phyloP scores from a whole-genome alignment of 2,797 vertebrate genomes.

The Clarias fuscus region DNA sequence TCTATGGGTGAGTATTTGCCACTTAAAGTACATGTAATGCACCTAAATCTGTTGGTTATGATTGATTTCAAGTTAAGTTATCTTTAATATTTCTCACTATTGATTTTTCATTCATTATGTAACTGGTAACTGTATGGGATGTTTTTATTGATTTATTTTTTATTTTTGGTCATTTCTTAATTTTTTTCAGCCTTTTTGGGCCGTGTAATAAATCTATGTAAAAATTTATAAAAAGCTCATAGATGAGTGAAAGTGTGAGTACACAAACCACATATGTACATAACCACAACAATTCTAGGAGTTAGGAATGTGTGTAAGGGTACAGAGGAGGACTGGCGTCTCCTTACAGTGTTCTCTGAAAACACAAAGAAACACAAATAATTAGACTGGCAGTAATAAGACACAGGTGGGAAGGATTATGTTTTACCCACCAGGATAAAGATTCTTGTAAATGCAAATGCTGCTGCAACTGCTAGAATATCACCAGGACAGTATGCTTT shows the following conservation, averaged over 20 bases:
- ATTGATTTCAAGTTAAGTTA: neutral
- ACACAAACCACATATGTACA: neutral
- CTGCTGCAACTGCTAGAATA: too few species aligned
- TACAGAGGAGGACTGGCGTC: neutral
- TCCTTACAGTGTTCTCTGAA: neutral
- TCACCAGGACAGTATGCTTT: too few species aligned
- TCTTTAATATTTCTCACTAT: neutral
- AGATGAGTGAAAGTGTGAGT: neutral
- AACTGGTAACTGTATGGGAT: neutral
- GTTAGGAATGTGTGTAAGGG: neutral
- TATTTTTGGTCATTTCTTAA: too few species aligned
- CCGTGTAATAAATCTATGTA: constrained; percentile 3
- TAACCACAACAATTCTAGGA: neutral
- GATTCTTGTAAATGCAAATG: too few species aligned
- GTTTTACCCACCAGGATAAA: too few species aligned
- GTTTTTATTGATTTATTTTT: too few species aligned
- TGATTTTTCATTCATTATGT: neutral
- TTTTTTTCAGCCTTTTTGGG: neutral
- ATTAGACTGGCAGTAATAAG: neutral
- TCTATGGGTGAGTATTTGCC: neutral
- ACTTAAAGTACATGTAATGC: neutral
- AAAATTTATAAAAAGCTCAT: neutral
- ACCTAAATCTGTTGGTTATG: neutral
- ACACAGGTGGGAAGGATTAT: too few species aligned
- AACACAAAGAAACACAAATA: neutral